Base-by-base conservation (phyloP, 2,888 invertebrate genomes). In the Agrotis segetum region DNA sequence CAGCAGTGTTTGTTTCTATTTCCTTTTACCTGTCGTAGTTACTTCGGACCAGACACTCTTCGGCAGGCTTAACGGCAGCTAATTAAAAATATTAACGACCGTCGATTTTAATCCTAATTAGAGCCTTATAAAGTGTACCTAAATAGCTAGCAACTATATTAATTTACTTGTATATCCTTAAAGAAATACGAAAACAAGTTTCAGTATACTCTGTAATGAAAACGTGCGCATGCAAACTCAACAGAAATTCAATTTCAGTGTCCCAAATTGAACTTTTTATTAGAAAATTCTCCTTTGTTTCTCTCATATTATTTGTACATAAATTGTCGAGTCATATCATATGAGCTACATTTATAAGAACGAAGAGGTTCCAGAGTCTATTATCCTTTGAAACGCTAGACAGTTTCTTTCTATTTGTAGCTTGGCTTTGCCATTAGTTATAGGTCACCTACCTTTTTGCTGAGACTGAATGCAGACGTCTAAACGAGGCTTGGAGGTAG, bases 371-470 rank as follows among this genome's bases (percentile, higher is more conserved):
- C 58, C 52, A 60, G 13, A 68, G 73, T 77, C 59, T 60, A 71
- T 83, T 83, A 85, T 77, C 69, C 74, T 75, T 67, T 81, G 74
- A 67, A 77, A 69, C 55, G 60, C 21, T 29, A 81, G 60, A 81
- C 55, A 50, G 60, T 60, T n/a, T 68, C 63, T 71, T 34, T 67
- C 49, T 79, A 75, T 83, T 83, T 77, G 73, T 50, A 70, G 71
- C 50, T 47, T 56, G 63, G 53, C 66, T 75, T 70, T 70, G 55
- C 55, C 73, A 77, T 85, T 80, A 67, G 71, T 63, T 74, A 67
- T 55, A 67, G 70, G 69, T 79, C 77, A 75, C 67, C 71, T 34
- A 71, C 79, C 81, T 83, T 77, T 76, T 83, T 83, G 61, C 68
- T 66, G 62, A 71, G 64, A 80, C 56, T 44, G 59, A 75, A 69